A percentile compares a stretch with the other conserved stretches of the same genome.
Conservation (phyloP, 1,140 invertebrate genomes). For the Aphelenchoides avenae region DNA sequence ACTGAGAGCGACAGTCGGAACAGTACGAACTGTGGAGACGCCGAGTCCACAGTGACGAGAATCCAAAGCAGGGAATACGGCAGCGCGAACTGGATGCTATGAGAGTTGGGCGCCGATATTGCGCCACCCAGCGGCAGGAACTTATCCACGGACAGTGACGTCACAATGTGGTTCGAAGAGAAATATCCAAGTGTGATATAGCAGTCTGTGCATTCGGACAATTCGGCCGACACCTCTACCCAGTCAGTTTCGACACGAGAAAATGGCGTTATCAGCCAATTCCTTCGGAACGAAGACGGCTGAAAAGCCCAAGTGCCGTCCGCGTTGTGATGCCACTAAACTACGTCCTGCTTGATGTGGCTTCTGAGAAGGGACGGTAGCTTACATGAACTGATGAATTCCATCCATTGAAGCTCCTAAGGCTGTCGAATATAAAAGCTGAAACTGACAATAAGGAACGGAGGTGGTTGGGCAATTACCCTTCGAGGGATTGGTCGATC, state of each 20-base stretch:
- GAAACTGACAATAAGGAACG: too few relatives aligned
- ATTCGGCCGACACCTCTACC: constrained; percentile 10
- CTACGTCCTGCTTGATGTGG: too few relatives aligned
- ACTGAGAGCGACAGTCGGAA: constrained; percentile 1
- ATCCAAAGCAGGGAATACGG: constrained; percentile 12
- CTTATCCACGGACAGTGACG: neutral
- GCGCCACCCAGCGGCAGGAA: neutral
- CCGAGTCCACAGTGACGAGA: constrained; percentile 1
- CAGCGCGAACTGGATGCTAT: constrained; percentile 11
- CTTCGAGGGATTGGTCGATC: too few relatives aligned
- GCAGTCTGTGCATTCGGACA: constrained; percentile 5
- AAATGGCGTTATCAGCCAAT: constrained; percentile 8
- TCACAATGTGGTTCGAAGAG: neutral
- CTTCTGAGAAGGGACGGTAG: too few relatives aligned
- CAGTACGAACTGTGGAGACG: neutral
- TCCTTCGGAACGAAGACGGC: too few relatives aligned
- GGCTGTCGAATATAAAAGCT: too few relatives aligned
- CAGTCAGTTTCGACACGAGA: constrained; percentile 6
- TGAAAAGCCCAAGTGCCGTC: too few relatives aligned
- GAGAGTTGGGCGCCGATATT: neutral
- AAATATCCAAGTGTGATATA: constrained; percentile 13
- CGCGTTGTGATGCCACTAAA: too few relatives aligned
- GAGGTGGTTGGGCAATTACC: too few relatives aligned
- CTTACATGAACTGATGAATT: too few relatives aligned
- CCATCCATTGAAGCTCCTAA: too few relatives aligned